Base-by-base conservation (phyloP, 2,113 vertebrate species). In the Piaya cayana region DNA sequence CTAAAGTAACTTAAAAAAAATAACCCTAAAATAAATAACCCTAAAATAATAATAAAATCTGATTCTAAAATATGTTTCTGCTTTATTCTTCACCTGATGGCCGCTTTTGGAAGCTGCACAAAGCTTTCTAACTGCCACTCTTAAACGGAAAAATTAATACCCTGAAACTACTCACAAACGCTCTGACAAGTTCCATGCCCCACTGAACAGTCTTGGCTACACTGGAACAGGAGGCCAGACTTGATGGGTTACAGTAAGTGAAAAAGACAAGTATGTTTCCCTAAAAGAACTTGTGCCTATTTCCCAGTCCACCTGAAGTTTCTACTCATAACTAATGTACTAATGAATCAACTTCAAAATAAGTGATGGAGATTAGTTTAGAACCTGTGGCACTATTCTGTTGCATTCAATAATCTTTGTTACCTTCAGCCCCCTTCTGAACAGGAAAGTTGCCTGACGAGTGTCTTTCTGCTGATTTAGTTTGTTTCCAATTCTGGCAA, bases 381-480 rank as follows among this genome's bases (percentile, higher is more conserved):
- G 15, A 86, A 64, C 8, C 30, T 56, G 29, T 21, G 16, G 49
- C 45, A 59, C 17, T 53, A n/a, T 53, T 56, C 36, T 30, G 5
- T 19, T 50, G 5, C 49, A 90, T 37, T 39, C 91, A 87, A 39
- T 42, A 50, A 29, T 37, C 15, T 90, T 65, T 77, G 56, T 81
- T 80, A 99, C 99, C 98, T 99, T 99, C 60, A 99, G 96, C 80
- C 99, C 99, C 94, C 99, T 98, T 96, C 98, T 98, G 91, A 98
- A 99, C 52, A 99, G 98, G 97, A 99, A 99, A 8, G 99, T 99
- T 95, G 99, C 99, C 94, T 99, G 99, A 59, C 99, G 98, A 14
- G 98, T 98, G 34, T 99, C 99, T 92, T 98, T 98, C 97, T 98
- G 99, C 83, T 98, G 98, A 94, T 87, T 98, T 79, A 98, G 95